Evolutionary conservation across 2,797 vertebrate genomes (phyloP), one percentile per base, ranked within the genome.

Genomic region (Loris lydekkerianus): DNA sequence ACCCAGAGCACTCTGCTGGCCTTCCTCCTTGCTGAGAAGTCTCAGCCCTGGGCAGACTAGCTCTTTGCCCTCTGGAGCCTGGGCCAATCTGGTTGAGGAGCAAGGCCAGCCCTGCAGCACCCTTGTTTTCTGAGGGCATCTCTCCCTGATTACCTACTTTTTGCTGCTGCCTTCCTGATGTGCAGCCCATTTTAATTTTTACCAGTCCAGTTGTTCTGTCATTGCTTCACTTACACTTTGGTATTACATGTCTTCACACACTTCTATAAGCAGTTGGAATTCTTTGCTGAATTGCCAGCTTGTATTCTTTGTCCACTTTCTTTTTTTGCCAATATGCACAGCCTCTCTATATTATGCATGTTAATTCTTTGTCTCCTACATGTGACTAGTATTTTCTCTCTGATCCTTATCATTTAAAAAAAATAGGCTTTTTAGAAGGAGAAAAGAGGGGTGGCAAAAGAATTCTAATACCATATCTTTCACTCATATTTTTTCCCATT

Each of bases 41-140:
- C 63, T 46, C 76, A 37, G 31, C 18, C 1, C 31, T n/a, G 25
- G 2, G 21, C 46, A 34, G 25, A 15, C 60, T 61, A 14, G 3
- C 21, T 17, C 14, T 18, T 84, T 5, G 2, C 23, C 43, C 61
- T 73, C 18, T 25, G 34, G 2, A 34, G 73, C 43, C 81, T 17
- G 20, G 27, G 0, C 43, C 31, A 11, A 40, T 31, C 85, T 46
- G n/a, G 7, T 0, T 7, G 34, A 40, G 27, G 43, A 65, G 76
- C n/a, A 5, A 21, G 56, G 20, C 29, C 11, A 14, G 10, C 31
- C 37, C 61, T 43, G 14, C 5, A 5, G 56, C 14, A 18, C 23
- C 15, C 34, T 34, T 0, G 0, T 25, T 83, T 53, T 34, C 73
- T 3, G 0, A 5, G 25, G 37, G 1, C 11, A 8, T 25, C n/a